These are phyloP conservation scores for Bactericera cockerelli DNA, from an alignment of 1,140 invertebrate species.

Conservation along the genomic window DNA sequence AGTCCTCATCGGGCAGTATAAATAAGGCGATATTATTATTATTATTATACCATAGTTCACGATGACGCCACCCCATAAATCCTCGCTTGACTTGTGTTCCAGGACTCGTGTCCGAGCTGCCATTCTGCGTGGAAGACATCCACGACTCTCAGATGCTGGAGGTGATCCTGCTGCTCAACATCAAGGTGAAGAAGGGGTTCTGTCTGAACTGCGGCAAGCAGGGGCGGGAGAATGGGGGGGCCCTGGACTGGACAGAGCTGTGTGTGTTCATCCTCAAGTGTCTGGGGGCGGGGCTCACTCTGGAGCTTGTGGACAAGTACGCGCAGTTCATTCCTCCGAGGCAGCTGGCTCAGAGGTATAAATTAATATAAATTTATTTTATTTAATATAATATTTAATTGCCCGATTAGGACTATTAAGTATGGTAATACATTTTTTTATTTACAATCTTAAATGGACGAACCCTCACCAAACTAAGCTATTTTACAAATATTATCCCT, in stretches of 20 bases:
- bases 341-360: slow-evolving; percentile 23
- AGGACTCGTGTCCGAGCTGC: slow-evolving; percentile 12
- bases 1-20: too few relatives aligned
- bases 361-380: too few relatives aligned
- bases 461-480: too few relatives aligned
- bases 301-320: slow-evolving; percentile 27
- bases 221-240: slow-evolving; percentile 20
- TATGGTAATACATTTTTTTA: too few relatives aligned
- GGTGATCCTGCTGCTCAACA: slow-evolving; percentile 16
- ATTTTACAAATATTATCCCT: too few relatives aligned
- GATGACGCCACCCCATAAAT: too few relatives aligned
- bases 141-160: slow-evolving; percentile 13
- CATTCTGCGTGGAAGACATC: neutral
- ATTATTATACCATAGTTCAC: too few relatives aligned
- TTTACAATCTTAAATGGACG: too few relatives aligned
- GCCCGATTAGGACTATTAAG: too few relatives aligned
- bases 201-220: slow-evolving; percentile 28
- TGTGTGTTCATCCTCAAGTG: slow-evolving; percentile 26
- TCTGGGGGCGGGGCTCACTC: slow-evolving; percentile 24
- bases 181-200: slow-evolving; percentile 22
- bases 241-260: slow-evolving; percentile 27
- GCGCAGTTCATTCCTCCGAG: slow-evolving; percentile 26
- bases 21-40: too few relatives aligned
- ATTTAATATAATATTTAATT: too few relatives aligned
- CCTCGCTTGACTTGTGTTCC: too few relatives aligned